These are phyloP conservation scores for Papilio dardanus DNA, from an alignment of 1,140 invertebrate genomes.

Conservation along the genomic window DNA sequence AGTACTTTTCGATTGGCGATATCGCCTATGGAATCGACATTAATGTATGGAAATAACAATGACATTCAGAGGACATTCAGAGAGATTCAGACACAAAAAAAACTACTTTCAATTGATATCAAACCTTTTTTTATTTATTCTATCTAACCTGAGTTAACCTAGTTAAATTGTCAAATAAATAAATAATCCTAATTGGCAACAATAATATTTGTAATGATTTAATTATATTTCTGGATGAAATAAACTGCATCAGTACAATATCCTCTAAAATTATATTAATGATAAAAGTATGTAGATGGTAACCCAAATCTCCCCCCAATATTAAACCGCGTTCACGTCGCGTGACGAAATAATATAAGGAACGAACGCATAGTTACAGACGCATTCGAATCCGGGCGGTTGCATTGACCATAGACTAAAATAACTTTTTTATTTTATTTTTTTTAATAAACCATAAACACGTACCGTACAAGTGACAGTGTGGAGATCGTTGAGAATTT, in stretches of 20 bases:
- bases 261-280: slow-evolving; percentile 12
- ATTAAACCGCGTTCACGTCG: slow-evolving; percentile 46
- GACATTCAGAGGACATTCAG: too few relatives aligned
- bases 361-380: slow-evolving; percentile 41
- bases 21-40: too few relatives aligned
- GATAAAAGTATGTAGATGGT: slow-evolving; percentile 14
- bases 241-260: background rate
- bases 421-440: slow-evolving; percentile 48
- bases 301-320: slow-evolving; percentile 47
- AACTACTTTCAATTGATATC: too few relatives aligned
- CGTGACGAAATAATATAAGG: slow-evolving; percentile 77
- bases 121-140: too few relatives aligned
- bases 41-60: too few relatives aligned
- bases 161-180: too few relatives aligned
- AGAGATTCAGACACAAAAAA: too few relatives aligned
- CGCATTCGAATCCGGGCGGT: slow-evolving; percentile 61
- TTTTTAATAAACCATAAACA: slow-evolving; percentile 60
- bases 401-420: slow-evolving; percentile 43
- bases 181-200: background rate
- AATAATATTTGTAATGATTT: background rate
- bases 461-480: slow-evolving; percentile 77
- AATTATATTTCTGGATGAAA: background rate
- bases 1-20: too few relatives aligned
- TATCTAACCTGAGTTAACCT: too few relatives aligned
- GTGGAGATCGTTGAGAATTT: slow-evolving; percentile 74